Evolutionary conservation across 2,113 vertebrate species (phyloP).

Genomic region (Chionodraco myersi): DNA sequence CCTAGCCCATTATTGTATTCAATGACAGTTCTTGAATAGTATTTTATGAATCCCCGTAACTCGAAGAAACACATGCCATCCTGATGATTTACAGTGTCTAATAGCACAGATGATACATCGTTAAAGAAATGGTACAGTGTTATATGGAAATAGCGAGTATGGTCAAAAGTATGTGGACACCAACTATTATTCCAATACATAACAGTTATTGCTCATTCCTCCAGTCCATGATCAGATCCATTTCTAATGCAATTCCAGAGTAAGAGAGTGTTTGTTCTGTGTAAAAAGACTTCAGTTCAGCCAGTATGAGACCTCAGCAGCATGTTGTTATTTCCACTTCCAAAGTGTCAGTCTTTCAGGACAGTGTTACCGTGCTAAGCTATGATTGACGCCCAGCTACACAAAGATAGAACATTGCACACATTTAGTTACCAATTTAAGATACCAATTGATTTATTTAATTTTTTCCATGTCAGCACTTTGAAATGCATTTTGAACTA

Average conservation of each 20-base stretch:
- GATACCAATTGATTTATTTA: background rate
- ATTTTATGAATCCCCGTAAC: background rate
- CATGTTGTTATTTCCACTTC: background rate
- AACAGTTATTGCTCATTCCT: background rate
- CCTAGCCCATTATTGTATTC: conserved; percentile 36
- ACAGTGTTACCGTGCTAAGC: no score
- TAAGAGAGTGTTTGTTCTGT: background rate
- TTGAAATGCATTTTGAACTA: background rate
- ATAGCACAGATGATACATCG: background rate
- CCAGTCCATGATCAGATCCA: background rate
- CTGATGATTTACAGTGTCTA: background rate
- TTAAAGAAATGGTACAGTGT: background rate
- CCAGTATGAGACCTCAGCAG: background rate
- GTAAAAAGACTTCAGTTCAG: background rate
- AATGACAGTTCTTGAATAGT: conserved; percentile 10
- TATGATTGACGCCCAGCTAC: no score
- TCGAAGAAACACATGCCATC: background rate
- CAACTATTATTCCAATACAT: background rate
- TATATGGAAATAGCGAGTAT: background rate
- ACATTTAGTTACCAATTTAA: background rate
- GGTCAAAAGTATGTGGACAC: background rate
- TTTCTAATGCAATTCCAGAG: background rate
- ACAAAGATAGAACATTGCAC: background rate
- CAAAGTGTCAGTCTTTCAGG: background rate
- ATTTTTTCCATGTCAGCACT: background rate